These are phyloP conservation scores for Pseudanteris insignis DNA, from an alignment of 2,888 invertebrate species.

Conservation along the genomic window DNA sequence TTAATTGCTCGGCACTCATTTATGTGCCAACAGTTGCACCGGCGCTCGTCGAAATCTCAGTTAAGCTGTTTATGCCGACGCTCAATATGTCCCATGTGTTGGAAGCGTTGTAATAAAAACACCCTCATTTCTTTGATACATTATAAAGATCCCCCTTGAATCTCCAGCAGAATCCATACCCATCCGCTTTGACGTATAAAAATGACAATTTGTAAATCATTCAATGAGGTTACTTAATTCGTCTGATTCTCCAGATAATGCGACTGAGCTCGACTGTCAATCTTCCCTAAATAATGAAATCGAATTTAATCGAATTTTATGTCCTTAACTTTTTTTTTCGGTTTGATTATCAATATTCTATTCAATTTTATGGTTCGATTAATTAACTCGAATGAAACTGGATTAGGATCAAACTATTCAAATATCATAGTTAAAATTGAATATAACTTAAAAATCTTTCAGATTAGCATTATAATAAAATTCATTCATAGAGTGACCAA, in stretches of 20 bases:
- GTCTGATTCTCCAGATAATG: constrained; percentile 7
- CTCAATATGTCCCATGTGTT: constrained; percentile 48
- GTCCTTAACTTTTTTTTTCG: no score
- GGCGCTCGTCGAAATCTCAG: constrained; percentile 26
- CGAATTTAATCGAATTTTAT: no score
- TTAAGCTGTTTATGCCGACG: constrained; percentile 45
- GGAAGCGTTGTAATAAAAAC: constrained; percentile 36
- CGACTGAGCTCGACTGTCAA: no score
- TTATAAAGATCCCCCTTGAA: constrained; percentile 24
- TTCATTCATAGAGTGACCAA: no score
- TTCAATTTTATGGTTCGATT: no score
- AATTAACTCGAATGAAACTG: no score
- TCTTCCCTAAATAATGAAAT: no score
- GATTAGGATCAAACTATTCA: no score
- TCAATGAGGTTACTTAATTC: constrained; percentile 21
- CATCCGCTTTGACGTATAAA: constrained; percentile 11
- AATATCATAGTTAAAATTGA: no score
- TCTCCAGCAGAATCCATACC: not conserved
- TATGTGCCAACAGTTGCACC: constrained; percentile 27
- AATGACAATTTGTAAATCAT: constrained; percentile 25
- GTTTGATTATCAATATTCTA: no score
- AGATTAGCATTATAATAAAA: no score
- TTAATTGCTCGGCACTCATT: constrained; percentile 22
- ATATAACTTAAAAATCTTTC: no score
- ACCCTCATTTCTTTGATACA: constrained; percentile 32